Evolutionary conservation across 1,140 invertebrate species (phyloP), one percentile per base, ranked within the genome.

Genomic region (Rhyacophila brunnea): DNA sequence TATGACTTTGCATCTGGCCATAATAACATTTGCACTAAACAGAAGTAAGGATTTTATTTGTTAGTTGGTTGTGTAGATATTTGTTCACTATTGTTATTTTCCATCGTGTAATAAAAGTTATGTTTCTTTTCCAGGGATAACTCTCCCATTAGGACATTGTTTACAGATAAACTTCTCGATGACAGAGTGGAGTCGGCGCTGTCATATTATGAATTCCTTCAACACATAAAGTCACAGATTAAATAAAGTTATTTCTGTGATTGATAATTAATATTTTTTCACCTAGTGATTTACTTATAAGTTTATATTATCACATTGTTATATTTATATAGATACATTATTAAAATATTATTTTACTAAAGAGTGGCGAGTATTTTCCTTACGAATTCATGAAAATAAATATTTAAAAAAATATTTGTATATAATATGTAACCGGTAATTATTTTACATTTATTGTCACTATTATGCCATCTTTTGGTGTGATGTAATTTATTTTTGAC

Each of bases 171-270:
- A 64, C 82, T 99, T 66, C 83, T 98, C 18, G 96, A 99, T 77
- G 97, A 99, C 78, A 83, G 95, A 69, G 88, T 91, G 62, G 96
- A 99, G 75, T 90, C 89, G 59, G 88, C 92, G 44, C 87, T 96
- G 74, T 96, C 93, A 66, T 99, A 99, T 77, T 93, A 95, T 75
- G 97, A 99, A 85, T 99, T 99, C 79, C 82, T 99, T 70, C 95
- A 98, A 77, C 93, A 97, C 79, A 80, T 99, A 57, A 93, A 95
- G 77, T 86, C 85, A 67, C 91, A 95, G 78, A 83, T 96, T 68
- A 96, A 93, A 83, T 93, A 73, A 77, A 36, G 13, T 20, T 19
- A 68, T 66, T 46, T 23, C 34, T 43, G 15, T 43, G 15, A 28
- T 9, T 28, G 9, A 28, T 28, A 5, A 28, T 28, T 9, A 28